Evolutionary conservation across 2,113 vertebrate species (phyloP), one percentile per base, ranked within the genome.

Genomic region (Eulacestoma nigropectus): DNA sequence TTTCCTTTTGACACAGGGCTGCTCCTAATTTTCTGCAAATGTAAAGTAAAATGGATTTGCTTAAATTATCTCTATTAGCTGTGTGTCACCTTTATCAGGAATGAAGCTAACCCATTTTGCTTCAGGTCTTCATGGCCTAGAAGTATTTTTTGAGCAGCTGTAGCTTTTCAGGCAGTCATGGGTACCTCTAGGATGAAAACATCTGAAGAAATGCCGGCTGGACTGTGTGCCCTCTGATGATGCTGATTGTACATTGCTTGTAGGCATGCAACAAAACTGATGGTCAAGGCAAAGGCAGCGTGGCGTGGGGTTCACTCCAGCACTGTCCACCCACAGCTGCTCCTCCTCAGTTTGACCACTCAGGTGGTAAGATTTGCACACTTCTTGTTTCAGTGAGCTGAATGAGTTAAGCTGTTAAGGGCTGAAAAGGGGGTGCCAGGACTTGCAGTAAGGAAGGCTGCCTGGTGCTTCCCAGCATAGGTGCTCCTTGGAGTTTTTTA

Each of bases 121-220:
- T 74, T 67, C n/a, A 55, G 30, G 10, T 80, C 60, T 76, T 65
- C 1, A 0, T 74, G 84, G 23, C 64, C 60, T 67, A 19, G 59
- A 81, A 84, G 55, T 37, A n/a, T 32, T 65, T 92, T 1, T 2
- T n/a, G 16, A 39, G n/a, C 68, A 91, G 46, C 42, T 67, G 16
- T 41, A 73, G 46, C 35, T 57, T 87, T 91, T 69, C 39, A 37
- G 80, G 46, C 13, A 41, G 53, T 72, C 46, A 17, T 3, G 37
- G 64, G 17, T 73, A 53, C n/a, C 32, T 68, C 29, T 26, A 19
- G 55, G 41, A 46, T 46, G 41, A 29, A 46, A 75, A 55, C 3
- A 3, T 39, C 8, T 0, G 0, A 49, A 72, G 83, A 57, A 57
- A 17, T 2, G 1, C 16, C 0, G 1, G 17, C 39, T 57, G 47